Evolutionary conservation across 2,113 vertebrate genomes (phyloP).

Genomic region (Cettia cetti): DNA sequence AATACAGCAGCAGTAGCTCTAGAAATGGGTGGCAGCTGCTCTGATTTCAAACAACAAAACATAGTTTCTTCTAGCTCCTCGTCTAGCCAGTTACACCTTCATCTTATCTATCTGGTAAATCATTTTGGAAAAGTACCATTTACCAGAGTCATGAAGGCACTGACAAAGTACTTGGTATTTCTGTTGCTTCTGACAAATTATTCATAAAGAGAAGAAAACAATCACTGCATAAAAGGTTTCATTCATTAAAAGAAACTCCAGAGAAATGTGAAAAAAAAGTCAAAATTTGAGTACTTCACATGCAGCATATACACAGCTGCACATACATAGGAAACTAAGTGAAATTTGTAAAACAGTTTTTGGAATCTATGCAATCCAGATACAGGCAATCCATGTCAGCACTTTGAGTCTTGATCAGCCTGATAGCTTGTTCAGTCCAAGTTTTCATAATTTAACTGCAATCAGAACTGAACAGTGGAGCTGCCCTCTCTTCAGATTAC

Average conservation of each 20-base stretch:
- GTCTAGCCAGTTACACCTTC: background rate
- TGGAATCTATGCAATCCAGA: background rate
- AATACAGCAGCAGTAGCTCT: background rate
- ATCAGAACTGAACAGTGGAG: background rate
- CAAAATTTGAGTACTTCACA: background rate
- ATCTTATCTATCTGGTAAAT: background rate
- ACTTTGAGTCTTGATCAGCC: background rate
- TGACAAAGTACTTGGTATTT: background rate
- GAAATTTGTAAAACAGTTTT: background rate
- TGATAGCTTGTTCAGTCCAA: background rate
- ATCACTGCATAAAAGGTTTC: background rate
- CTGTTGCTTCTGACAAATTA: background rate
- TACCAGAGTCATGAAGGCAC: background rate
- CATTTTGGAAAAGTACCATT: background rate
- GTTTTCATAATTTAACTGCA: background rate
- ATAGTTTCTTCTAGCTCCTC: background rate
- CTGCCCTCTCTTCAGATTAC: background rate
- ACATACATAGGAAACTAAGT: background rate
- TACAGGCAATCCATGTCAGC: background rate
- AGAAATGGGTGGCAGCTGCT: background rate
- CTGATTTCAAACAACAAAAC: background rate
- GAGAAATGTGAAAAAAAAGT: background rate
- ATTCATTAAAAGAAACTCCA: fast-evolving
- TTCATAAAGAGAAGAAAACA: background rate
- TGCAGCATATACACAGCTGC: background rate